These are phyloP conservation scores for Rattus rattus DNA, from an alignment of 2,113 vertebrate species.

Conservation along the genomic window DNA sequence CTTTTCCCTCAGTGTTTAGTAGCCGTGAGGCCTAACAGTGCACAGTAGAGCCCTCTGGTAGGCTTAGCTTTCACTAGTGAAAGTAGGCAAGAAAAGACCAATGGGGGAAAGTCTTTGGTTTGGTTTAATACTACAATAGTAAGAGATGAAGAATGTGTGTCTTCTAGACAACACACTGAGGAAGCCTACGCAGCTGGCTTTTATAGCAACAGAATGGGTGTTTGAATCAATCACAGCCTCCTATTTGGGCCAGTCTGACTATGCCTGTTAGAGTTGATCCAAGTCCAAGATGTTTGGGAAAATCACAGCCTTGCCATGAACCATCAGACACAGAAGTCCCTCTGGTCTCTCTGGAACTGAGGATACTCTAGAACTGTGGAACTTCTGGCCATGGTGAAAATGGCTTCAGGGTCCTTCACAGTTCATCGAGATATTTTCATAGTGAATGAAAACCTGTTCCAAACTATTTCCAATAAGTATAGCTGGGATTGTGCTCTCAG, in stretches of 20 bases:
- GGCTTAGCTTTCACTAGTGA: not conserved
- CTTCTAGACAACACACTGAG: not conserved
- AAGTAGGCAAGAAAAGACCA: not conserved
- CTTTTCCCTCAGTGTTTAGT: not conserved
- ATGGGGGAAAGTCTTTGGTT: not conserved
- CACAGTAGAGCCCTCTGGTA: too few species aligned
- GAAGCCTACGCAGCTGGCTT: not conserved
- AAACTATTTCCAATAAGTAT: not conserved
- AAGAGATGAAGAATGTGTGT: not conserved
- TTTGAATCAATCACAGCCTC: not conserved
- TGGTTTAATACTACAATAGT: not conserved
- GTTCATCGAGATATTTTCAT: not conserved
- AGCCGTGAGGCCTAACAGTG: not conserved
- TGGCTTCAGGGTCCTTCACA: not conserved
- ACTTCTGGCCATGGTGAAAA: not conserved
- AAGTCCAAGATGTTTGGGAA: not conserved
- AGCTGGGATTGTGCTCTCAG: not conserved
- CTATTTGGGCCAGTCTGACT: not conserved
- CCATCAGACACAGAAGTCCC: not conserved
- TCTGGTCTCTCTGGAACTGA: not conserved
- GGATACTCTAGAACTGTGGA: not conserved
- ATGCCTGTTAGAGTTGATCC: not conserved
- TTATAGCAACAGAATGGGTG: not conserved
- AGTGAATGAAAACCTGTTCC: not conserved
- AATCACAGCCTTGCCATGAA: not conserved